Evolutionary conservation across 2,113 vertebrate species (phyloP).

Genomic region (Agapornis roseicollis): DNA sequence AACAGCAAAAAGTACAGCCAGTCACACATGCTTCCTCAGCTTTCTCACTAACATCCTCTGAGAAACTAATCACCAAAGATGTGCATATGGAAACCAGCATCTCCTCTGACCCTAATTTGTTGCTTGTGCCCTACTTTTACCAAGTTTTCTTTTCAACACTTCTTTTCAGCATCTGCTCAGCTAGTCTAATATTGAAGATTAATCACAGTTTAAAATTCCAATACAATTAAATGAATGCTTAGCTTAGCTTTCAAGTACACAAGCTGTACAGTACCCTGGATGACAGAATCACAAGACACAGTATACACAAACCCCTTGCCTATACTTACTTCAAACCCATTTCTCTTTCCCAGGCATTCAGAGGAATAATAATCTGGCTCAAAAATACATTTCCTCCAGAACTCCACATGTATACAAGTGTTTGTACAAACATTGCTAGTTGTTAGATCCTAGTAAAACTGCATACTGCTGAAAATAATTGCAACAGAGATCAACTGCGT

Average conservation of each 20-base stretch:
- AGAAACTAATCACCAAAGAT: neutral
- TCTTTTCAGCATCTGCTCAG: neutral
- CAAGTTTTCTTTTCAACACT: neutral
- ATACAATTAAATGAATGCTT: neutral
- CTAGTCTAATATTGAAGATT: neutral
- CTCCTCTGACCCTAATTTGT: neutral
- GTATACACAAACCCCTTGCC: neutral
- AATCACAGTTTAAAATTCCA: neutral
- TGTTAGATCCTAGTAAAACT: neutral
- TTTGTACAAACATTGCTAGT: neutral
- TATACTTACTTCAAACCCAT: neutral
- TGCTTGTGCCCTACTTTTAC: neutral
- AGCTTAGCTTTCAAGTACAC: neutral
- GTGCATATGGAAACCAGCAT: neutral
- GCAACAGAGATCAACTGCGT: neutral
- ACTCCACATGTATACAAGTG: neutral
- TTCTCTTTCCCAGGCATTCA: neutral
- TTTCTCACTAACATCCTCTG: neutral
- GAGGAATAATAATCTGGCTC: neutral
- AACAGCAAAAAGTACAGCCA: neutral
- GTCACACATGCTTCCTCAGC: neutral
- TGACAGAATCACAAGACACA: neutral
- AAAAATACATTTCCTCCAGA: neutral
- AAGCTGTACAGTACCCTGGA: accelerated
- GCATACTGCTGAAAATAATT: neutral